phyloP scores from a whole-genome alignment of 2,888 invertebrate species.

The Leucoma salicis region DNA sequence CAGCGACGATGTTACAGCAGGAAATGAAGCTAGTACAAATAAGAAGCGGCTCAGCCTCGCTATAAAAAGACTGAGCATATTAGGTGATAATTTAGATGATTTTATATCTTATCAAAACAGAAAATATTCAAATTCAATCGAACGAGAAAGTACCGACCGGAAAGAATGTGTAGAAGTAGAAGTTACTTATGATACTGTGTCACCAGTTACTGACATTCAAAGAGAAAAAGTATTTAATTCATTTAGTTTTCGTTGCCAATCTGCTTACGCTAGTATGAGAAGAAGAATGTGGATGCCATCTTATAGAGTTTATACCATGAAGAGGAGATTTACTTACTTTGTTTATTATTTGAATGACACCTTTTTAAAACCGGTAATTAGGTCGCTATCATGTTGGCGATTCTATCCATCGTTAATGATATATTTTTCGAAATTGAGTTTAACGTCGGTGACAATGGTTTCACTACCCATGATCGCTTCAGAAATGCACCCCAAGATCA shows the following conservation, averaged over 20 bases:
- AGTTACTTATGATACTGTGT: conserved; percentile 67
- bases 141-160: conserved; percentile 45
- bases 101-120: conserved; percentile 69
- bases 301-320: conserved; percentile 65
- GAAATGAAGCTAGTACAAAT: conserved; percentile 42
- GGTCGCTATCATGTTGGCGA: conserved; percentile 69
- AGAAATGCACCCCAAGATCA: conserved; percentile 60
- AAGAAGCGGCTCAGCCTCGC: conserved; percentile 66
- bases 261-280: conserved; percentile 61
- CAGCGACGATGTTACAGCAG: conserved; percentile 37
- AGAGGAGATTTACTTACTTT: conserved; percentile 56
- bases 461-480: conserved; percentile 64
- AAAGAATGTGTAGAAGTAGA: conserved; percentile 65
- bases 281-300: conserved; percentile 69
- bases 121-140: conserved; percentile 54
- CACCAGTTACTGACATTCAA: conserved; percentile 69
- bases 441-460: conserved; percentile 59
- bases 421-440: conserved; percentile 57
- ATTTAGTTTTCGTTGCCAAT: conserved; percentile 68
- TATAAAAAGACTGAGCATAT: conserved; percentile 76
- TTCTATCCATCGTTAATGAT: conserved; percentile 73
- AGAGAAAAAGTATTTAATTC: conserved; percentile 72
- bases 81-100: conserved; percentile 76
- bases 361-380: conserved; percentile 68
- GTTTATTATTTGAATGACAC: conserved; percentile 69